Conservation (phyloP, 2,888 invertebrate genomes). For the Acanthopleura granulata region DNA sequence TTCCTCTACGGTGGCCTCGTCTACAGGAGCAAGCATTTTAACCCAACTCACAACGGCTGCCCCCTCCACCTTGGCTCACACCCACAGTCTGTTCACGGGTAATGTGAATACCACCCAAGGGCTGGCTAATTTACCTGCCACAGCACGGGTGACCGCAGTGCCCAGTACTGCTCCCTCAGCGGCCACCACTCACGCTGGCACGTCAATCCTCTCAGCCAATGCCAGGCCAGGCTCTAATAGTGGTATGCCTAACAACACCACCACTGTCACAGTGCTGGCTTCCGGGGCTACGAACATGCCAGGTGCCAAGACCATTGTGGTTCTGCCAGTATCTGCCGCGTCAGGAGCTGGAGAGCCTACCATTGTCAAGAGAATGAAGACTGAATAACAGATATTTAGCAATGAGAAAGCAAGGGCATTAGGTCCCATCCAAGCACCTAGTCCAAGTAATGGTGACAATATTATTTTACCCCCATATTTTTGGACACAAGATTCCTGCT, state of each 20-base stretch:
- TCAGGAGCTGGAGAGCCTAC: background rate
- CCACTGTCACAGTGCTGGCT: constrained; percentile 21
- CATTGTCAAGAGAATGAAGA: constrained; percentile 6
- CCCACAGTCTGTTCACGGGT: background rate
- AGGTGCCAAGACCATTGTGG: constrained; percentile 23
- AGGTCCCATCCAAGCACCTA: too few species aligned
- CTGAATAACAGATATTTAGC: background rate
- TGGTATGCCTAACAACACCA: constrained; percentile 6
- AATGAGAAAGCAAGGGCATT: background rate
- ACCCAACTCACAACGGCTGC: background rate
- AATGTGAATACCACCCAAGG: too few species aligned
- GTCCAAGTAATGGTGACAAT: background rate
- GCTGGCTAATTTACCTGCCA: background rate
- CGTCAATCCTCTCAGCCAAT: background rate
- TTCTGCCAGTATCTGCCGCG: constrained; percentile 20
- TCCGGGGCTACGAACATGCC: constrained; percentile 12
- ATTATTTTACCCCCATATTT: background rate
- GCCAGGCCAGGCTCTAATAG: background rate
- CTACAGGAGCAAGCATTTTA: background rate
- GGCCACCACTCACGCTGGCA: background rate
- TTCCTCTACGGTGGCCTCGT: background rate
- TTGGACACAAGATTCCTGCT: too few species aligned
- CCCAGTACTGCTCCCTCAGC: background rate
- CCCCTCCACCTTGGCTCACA: background rate
- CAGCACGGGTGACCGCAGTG: background rate